Evolutionary conservation across 2,797 vertebrate species (phyloP).

Genomic region (Pangasius larnaudii): DNA sequence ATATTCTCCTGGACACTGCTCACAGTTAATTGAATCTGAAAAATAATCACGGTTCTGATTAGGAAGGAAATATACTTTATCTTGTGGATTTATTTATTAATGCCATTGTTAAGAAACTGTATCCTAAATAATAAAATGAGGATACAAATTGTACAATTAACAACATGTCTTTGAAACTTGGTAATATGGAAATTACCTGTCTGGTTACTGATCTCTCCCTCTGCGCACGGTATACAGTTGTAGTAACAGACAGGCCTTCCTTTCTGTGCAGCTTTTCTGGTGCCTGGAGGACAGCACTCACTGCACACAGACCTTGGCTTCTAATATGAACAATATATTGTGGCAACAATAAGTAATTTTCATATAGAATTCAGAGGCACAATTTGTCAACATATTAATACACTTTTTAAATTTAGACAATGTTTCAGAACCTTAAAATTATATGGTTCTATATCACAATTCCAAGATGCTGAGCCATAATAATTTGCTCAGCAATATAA

Average conservation of each 20-base stretch:
- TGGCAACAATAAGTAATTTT: background rate
- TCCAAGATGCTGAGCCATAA: background rate
- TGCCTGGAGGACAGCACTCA: conserved; percentile 70
- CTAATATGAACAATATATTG: conserved; percentile 53
- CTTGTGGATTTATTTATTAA: conserved; percentile 18
- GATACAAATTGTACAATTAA: conserved; percentile 56
- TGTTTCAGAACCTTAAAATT: background rate
- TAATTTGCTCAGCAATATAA: background rate
- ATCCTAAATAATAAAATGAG: conserved; percentile 56
- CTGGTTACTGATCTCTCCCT: conserved; percentile 74
- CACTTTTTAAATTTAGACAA: background rate
- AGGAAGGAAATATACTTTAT: conserved; percentile 7
- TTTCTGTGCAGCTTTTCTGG: conserved; percentile 71
- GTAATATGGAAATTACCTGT: conserved; percentile 67
- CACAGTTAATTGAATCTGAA: conserved; percentile 78
- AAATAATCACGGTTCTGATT: conserved; percentile 47
- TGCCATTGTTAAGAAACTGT: conserved; percentile 21
- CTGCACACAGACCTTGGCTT: conserved; percentile 74
- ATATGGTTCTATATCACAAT: background rate
- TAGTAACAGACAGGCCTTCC: conserved; percentile 73
- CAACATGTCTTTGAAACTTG: conserved; percentile 16
- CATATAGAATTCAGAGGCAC: background rate
- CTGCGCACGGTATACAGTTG: conserved; percentile 72
- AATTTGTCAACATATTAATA: background rate
- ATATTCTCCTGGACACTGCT: conserved; percentile 71